Evolutionary conservation across 2,888 invertebrate genomes (phyloP).

Genomic region (Clivina fossor): DNA sequence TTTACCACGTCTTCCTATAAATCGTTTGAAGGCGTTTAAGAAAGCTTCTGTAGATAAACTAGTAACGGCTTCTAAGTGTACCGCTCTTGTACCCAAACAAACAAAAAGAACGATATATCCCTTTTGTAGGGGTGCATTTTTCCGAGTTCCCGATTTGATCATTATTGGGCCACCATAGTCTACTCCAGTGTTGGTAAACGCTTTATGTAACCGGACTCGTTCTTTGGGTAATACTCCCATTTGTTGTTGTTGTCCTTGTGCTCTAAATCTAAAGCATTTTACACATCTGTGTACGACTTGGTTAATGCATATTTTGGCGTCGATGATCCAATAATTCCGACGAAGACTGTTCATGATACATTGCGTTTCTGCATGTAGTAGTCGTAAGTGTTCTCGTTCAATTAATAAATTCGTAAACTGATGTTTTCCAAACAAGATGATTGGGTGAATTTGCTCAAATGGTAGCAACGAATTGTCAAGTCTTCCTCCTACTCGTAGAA

Average conservation of each 20-base stretch:
- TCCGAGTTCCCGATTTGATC: slow-evolving; percentile 3
- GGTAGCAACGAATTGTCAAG: background rate
- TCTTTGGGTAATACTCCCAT: slow-evolving; percentile 37
- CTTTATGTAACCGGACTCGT: slow-evolving; percentile 14
- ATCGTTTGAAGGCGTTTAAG: slow-evolving; percentile 5
- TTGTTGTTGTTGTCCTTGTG: slow-evolving; percentile 15
- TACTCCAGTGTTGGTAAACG: slow-evolving; percentile 32
- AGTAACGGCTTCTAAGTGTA: slow-evolving; percentile 11
- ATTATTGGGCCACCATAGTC: slow-evolving; percentile 34
- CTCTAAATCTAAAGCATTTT: slow-evolving; percentile 1
- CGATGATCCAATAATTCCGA: slow-evolving; percentile 23
- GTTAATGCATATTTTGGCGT: slow-evolving; percentile 16
- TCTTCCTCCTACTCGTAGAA: slow-evolving; percentile 3
- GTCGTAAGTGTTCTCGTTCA: slow-evolving; percentile 28
- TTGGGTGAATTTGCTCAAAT: slow-evolving; percentile 2
- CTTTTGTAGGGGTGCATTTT: slow-evolving; percentile 5
- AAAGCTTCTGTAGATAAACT: slow-evolving; percentile 6
- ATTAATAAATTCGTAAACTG: slow-evolving; percentile 27
- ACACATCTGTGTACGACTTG: slow-evolving; percentile 24
- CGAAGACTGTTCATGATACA: slow-evolving; percentile 20
- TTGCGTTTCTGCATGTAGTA: slow-evolving; percentile 35
- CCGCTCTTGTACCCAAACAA: slow-evolving; percentile 9
- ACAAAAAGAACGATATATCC: slow-evolving; percentile 8
- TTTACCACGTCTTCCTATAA: slow-evolving; percentile 11
- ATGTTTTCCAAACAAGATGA: slow-evolving; percentile 1